These are phyloP conservation scores for Alfaro cultratus DNA, from an alignment of 2,797 vertebrate species.

Conservation along the genomic window DNA sequence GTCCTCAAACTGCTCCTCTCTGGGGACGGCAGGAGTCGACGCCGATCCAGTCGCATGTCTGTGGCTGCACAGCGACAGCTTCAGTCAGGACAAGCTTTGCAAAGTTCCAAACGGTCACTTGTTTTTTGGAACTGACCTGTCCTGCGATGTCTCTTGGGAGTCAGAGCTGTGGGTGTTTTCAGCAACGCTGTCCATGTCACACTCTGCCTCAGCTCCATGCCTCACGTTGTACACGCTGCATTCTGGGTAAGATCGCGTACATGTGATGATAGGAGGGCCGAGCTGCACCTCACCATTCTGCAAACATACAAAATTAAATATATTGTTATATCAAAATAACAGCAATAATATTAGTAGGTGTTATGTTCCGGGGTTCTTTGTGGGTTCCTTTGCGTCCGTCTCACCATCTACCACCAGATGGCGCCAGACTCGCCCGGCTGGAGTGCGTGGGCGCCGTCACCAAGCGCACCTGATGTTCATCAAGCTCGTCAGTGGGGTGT, in stretches of 20 bases:
- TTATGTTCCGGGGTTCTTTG: too few species aligned
- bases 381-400: too few species aligned
- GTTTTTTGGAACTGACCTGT: conserved; percentile 40
- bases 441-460: too few species aligned
- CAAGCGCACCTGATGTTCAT: too few species aligned
- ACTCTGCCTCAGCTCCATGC: conserved; percentile 47
- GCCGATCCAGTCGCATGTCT: conserved; percentile 39
- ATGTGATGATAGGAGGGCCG: conserved; percentile 63
- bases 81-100: not conserved
- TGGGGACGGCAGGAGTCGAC: conserved; percentile 45
- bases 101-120: not conserved
- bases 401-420: too few species aligned
- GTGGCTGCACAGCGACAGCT: not conserved
- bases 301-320: conserved; percentile 1
- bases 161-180: conserved; percentile 53
- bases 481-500: too few species aligned
- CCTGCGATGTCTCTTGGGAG: conserved; percentile 19
- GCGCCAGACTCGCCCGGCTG: too few species aligned
- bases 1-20: conserved; percentile 97
- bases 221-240: conserved; percentile 28
- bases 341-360: not conserved
- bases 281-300: conserved; percentile 67
- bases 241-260: conserved; percentile 58
- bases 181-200: conserved; percentile 65
- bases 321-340: too few species aligned